Conservation (phyloP, 2,888 invertebrate species). For the Sepioteuthis lessoniana region DNA sequence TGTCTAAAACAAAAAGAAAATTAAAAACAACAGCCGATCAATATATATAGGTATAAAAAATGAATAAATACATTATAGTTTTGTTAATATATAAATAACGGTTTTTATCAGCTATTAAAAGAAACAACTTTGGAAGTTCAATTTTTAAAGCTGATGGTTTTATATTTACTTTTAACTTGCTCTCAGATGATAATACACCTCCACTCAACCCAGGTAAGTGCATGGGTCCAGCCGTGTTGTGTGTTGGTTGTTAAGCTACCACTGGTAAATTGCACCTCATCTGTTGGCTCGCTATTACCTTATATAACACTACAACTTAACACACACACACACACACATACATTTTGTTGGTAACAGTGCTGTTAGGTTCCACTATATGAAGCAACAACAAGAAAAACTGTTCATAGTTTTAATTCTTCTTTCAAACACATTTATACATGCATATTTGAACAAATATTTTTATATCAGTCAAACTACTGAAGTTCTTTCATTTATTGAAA, state of each 20-base stretch:
- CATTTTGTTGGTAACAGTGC: not conserved
- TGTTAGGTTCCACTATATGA: too few relatives aligned
- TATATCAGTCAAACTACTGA: not conserved
- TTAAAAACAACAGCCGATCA: too few relatives aligned
- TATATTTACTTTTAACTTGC: slow-evolving; percentile 41
- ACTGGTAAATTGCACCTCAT: slow-evolving; percentile 20
- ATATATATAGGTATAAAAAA: too few relatives aligned
- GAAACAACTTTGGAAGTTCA: not conserved
- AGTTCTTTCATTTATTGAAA: not conserved
- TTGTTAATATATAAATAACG: not conserved
- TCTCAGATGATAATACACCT: slow-evolving; percentile 46
- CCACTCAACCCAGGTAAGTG: slow-evolving; percentile 44
- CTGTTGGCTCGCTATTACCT: not conserved
- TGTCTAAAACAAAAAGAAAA: too few relatives aligned
- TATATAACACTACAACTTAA: not conserved
- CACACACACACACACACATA: not conserved
- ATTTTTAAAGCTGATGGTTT: not conserved
- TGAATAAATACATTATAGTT: too few relatives aligned
- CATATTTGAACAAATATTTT: not conserved
- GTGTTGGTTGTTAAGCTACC: slow-evolving; percentile 11
- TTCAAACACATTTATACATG: not conserved
- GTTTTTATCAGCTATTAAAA: slow-evolving; percentile 21
- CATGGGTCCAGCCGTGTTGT: slow-evolving; percentile 8
- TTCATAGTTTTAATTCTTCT: not conserved
- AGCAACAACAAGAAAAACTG: not conserved